Conservation (phyloP, 35 echinoderm and acorn worm genomes). For the Lytechinus pictus region DNA sequence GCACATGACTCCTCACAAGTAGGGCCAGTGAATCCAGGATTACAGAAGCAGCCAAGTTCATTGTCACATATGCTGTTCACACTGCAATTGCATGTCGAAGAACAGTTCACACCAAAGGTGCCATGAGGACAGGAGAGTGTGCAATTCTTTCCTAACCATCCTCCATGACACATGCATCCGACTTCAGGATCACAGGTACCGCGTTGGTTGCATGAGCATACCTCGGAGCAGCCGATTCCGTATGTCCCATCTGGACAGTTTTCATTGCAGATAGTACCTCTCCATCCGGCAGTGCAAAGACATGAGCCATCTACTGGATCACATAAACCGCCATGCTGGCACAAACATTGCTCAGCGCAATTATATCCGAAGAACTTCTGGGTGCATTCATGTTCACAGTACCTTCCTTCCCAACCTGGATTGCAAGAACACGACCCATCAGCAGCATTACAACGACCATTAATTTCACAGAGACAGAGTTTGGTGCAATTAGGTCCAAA, state of each 20-base stretch:
- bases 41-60: conserved; percentile 74
- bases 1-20: conserved; percentile 69
- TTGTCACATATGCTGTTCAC: conserved; percentile 72
- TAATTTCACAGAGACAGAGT: conserved; percentile 78
- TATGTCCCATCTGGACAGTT: conserved; percentile 67
- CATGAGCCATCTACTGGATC: conserved; percentile 72
- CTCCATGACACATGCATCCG: conserved; percentile 75
- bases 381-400: conserved; percentile 66
- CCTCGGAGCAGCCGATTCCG: conserved; percentile 58
- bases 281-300: conserved; percentile 74
- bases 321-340: conserved; percentile 74
- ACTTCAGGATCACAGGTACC: conserved; percentile 65
- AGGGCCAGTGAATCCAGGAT: conserved; percentile 64
- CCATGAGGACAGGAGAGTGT: conserved; percentile 47
- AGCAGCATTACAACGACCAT: conserved; percentile 65
- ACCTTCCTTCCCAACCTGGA: conserved; percentile 61
- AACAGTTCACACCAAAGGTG: conserved; percentile 76
- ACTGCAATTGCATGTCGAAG: conserved; percentile 67
- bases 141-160: conserved; percentile 77
- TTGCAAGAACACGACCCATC: conserved; percentile 74
- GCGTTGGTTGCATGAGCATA: conserved; percentile 73
- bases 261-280: conserved; percentile 54
- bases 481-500: conserved; percentile 77
- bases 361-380: conserved; percentile 64
- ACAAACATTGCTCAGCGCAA: conserved; percentile 69